Conservation (phyloP, 1,140 invertebrate species). For the Drosophila sproati region DNA sequence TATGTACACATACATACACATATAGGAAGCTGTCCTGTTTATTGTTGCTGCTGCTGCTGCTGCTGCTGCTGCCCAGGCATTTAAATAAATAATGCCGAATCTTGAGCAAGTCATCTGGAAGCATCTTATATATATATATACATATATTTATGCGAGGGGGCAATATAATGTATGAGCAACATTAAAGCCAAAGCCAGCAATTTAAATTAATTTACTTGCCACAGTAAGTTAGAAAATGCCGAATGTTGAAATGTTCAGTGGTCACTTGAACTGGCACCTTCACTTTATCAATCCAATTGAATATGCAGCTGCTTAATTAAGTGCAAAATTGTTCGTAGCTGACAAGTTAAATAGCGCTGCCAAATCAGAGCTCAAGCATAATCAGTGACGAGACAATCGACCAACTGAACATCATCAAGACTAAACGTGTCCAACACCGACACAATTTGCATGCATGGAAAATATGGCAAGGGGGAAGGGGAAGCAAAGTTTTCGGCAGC, state of each 20-base stretch:
- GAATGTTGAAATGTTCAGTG: background rate
- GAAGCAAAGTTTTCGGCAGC: conserved; percentile 19
- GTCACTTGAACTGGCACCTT: conserved; percentile 21
- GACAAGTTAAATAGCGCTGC: conserved; percentile 23
- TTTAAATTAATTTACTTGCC: conserved; percentile 47
- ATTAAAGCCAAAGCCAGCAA: conserved; percentile 15
- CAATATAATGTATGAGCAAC: conserved; percentile 11
- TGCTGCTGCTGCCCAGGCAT: conserved; percentile 25
- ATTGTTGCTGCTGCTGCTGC: conserved; percentile 26
- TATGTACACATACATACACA: background rate
- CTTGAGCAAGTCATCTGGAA: conserved; percentile 37
- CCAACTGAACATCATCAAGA: conserved; percentile 65
- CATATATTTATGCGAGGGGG: background rate
- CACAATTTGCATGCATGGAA: conserved; percentile 60
- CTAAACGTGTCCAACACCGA: conserved; percentile 53
- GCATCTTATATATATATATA: background rate
- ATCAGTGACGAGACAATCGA: conserved; percentile 66
- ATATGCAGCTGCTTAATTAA: conserved; percentile 39
- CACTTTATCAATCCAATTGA: conserved; percentile 2
- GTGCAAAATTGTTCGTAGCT: conserved; percentile 41
- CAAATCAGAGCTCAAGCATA: conserved; percentile 38
- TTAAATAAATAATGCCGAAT: conserved; percentile 72
- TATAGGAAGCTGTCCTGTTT: conserved; percentile 36
- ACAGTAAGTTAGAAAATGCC: background rate
- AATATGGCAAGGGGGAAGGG: background rate